Conservation (phyloP, 2,888 invertebrate genomes). For the Amaurobius ferox region DNA sequence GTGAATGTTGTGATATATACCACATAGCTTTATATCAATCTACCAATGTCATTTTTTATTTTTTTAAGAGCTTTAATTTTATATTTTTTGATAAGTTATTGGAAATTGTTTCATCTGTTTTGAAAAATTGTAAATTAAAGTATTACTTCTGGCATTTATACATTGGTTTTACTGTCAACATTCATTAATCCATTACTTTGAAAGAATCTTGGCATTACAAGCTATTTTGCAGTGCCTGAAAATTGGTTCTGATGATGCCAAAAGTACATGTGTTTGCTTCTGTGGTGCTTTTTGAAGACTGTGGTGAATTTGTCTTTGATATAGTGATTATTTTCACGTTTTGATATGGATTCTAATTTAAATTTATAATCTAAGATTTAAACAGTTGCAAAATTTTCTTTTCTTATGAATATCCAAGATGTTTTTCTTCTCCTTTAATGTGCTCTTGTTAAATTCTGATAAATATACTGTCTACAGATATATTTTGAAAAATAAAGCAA, state of each 20-base stretch:
- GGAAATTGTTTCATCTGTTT: neutral
- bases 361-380: no score
- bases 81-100: neutral
- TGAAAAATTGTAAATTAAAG: no score
- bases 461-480: neutral
- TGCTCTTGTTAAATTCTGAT: neutral
- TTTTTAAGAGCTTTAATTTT: neutral
- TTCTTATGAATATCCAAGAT: no score
- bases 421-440: neutral
- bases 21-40: neutral
- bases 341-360: no score
- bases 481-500: neutral
- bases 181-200: no score
- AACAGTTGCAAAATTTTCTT: no score
- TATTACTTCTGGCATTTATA: neutral
- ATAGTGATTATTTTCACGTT: no score
- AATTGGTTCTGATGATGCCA: neutral
- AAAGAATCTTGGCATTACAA: no score
- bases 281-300: no score
- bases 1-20: neutral
- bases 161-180: no score
- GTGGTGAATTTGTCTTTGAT: no score
- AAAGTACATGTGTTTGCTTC: neutral
- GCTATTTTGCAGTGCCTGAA: no score
- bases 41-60: neutral